Base-by-base conservation (phyloP, 2,888 invertebrate species). In the Seladonia tumulorum region DNA sequence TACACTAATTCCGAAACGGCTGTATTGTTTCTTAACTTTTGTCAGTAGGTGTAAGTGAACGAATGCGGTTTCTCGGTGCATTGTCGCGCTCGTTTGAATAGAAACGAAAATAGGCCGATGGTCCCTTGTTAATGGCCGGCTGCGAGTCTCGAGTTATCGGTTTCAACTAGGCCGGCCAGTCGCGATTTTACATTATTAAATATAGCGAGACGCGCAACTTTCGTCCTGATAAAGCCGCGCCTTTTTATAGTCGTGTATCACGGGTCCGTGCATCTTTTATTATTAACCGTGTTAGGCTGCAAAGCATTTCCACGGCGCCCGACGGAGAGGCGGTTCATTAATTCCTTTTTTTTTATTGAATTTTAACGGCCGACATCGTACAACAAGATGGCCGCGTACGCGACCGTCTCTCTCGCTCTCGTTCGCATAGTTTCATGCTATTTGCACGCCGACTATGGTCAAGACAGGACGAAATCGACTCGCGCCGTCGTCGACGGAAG, bases 281-380 rank as follows among this genome's bases (percentile, higher is more conserved):
- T 89, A 89, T 89, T 89, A 89, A 89, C 81, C 87, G 60, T 75
- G 85, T 89, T 85, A 79, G 63, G 63, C 81, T 81, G 60, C 76
- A 81, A 89, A 85, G 81, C 85, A 83, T 89, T 85, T 87, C 60
- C 82, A 80, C 70, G 63, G 63, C 63, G 29, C 29, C 60, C 72
- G 60, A 47, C 79, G 47, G 35, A 35, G 35, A 35, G 35, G 35
- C 39, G 75, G 5, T 87, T 83, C 85, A 79, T 89, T 85, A 87
- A 87, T 82, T 85, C 45, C 29, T 70, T 60, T 60, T 60, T 60
- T 71, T 73, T 75, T 72, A 77, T 82, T 39, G 73, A 75, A 83
- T 84, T 83, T 87, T 86, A 86, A 86, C 81, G 73, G 72, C 71
- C 71, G 81, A 79, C 82, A 66, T 68, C 22, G 68, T 39, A 35